These are phyloP conservation scores for Macaria liturata DNA, from an alignment of 2,888 invertebrate genomes.

Conservation along the genomic window DNA sequence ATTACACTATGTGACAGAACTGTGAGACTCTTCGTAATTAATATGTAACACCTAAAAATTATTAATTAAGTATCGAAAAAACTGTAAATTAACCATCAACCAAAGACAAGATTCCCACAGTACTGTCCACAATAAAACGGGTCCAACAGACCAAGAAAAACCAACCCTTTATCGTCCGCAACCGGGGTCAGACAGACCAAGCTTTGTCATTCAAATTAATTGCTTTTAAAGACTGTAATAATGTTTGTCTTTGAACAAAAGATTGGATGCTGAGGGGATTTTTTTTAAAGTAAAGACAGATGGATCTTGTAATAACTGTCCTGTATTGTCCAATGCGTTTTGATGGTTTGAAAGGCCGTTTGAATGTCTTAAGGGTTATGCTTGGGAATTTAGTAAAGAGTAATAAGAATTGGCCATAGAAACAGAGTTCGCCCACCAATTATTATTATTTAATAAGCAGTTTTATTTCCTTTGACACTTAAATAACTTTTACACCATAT, in stretches of 20 bases:
- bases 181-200: slow-evolving; percentile 8
- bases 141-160: slow-evolving; percentile 21
- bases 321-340: slow-evolving; percentile 2
- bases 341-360: no score
- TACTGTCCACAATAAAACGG: slow-evolving; percentile 19
- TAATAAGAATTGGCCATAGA: no score
- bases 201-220: slow-evolving; percentile 65
- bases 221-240: slow-evolving; percentile 47
- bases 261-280: slow-evolving; percentile 37
- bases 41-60: no score
- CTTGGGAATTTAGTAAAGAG: no score
- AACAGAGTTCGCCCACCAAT: no score
- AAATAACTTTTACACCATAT: no score
- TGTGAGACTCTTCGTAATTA: no score
- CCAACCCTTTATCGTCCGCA: slow-evolving; percentile 29
- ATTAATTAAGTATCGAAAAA: no score
- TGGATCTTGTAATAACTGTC: slow-evolving; percentile 21
- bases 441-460: no score
- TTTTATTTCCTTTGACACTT: no score
- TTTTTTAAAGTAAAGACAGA: slow-evolving; percentile 27
- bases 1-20: no score
- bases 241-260: slow-evolving; percentile 48
- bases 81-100: neutral
- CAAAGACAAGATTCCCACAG: slow-evolving; percentile 20
- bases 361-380: no score